A percentile compares a stretch with the other conserved stretches of the same genome.
These are phyloP conservation scores for Teleogryllus occipitalis DNA, from an alignment of 1,140 invertebrate species.

Conservation along the genomic window DNA sequence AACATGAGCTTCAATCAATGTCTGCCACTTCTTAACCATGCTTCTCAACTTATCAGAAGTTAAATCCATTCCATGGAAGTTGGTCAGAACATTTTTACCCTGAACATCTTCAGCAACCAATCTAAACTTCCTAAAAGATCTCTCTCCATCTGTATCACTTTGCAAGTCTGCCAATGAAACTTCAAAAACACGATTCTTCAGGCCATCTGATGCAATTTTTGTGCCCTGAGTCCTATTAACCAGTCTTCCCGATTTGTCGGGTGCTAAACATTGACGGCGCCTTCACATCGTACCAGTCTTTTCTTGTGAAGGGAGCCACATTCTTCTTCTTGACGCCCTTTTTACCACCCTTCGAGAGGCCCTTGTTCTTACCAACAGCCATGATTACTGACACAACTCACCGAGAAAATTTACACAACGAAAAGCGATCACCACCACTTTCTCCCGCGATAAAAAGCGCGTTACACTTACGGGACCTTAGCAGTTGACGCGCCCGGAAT, in stretches of 20 bases:
- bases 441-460: too few relatives aligned
- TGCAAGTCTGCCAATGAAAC: slow-evolving; percentile 95
- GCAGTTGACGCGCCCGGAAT: too few relatives aligned
- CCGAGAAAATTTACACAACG: not conserved
- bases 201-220: slow-evolving; percentile 92
- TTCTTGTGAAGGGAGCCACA: slow-evolving; percentile 97
- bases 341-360: slow-evolving; percentile 96
- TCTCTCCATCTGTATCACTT: slow-evolving; percentile 85
- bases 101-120: slow-evolving; percentile 94
- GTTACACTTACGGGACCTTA: too few relatives aligned
- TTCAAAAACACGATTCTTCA: slow-evolving; percentile 96
- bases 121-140: slow-evolving; percentile 96
- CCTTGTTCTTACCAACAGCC: slow-evolving; percentile 99
- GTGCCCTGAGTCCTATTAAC: slow-evolving; percentile 95
- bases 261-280: slow-evolving; percentile 96
- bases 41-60: slow-evolving; percentile 96
- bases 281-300: slow-evolving; percentile 99
- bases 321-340: slow-evolving; percentile 99
- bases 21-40: slow-evolving; percentile 99
- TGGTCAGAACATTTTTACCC: slow-evolving; percentile 89
- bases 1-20: slow-evolving; percentile 91
- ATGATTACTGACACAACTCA: slow-evolving; percentile 47
- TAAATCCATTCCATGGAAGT: slow-evolving; percentile 99
- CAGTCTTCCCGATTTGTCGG: slow-evolving; percentile 96
- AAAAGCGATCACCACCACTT: too few relatives aligned